A percentile compares a stretch with the other conserved stretches of the same genome.
phyloP scores from a whole-genome alignment of 2,113 vertebrate genomes.

The Thinocorus orbignyianus region DNA sequence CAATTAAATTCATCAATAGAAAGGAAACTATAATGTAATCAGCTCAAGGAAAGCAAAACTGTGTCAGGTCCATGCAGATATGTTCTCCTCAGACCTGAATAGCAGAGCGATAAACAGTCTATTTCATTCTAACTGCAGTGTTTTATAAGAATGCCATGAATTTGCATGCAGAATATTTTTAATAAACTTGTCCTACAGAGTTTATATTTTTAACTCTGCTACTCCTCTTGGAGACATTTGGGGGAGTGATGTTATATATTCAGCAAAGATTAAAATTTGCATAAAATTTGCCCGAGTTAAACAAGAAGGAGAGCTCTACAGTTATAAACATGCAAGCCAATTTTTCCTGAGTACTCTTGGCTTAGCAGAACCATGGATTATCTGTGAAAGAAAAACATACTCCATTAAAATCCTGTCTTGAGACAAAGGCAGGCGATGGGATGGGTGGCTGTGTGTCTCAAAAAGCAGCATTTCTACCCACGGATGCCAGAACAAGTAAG shows the following conservation, averaged over 20 bases:
- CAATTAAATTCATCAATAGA: neutral
- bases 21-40: neutral
- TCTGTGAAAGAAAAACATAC: neutral
- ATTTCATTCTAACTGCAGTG: neutral
- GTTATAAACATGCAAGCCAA: neutral
- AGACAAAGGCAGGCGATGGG: neutral
- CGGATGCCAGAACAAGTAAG: neutral
- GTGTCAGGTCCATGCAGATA: neutral
- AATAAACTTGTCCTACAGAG: neutral
- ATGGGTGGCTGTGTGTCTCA: neutral
- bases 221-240: conserved; percentile 3
- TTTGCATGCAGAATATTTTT: neutral
- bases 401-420: neutral
- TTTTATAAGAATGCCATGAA: neutral
- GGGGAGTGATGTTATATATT: neutral
- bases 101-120: neutral
- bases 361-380: neutral
- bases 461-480: neutral
- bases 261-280: neutral
- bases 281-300: neutral
- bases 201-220: conserved; percentile 2
- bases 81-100: neutral
- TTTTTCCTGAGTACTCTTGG: neutral
- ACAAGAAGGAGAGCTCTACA: neutral
- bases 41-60: neutral